These are phyloP conservation scores for Macrosiphum euphorbiae DNA, from an alignment of 2,888 invertebrate genomes.

Conservation along the genomic window DNA sequence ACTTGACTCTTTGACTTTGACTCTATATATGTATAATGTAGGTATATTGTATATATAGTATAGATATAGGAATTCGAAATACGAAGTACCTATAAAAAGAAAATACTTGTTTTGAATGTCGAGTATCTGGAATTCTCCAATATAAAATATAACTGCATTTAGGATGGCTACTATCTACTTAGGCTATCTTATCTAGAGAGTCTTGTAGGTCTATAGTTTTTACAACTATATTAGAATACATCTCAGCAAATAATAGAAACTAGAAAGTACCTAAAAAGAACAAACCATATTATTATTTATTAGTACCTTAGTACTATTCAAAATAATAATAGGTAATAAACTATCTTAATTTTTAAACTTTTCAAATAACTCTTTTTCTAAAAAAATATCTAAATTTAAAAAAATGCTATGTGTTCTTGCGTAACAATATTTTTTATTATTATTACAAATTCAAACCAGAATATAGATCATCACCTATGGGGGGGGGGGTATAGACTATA, in stretches of 20 bases:
- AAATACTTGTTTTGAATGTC: neutral
- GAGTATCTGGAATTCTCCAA: neutral
- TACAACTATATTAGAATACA: neutral
- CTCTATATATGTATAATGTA: neutral
- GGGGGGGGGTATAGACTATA: too few species aligned
- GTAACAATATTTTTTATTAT: neutral
- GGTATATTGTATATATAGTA: neutral
- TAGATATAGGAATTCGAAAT: neutral
- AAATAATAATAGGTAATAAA: neutral
- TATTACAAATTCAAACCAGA: neutral
- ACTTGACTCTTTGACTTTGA: constrained; percentile 11
- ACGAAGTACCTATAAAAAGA: neutral
- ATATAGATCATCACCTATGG: neutral
- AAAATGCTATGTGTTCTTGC: neutral
- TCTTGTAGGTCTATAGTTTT: neutral
- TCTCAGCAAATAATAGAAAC: neutral
- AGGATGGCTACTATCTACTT: neutral
- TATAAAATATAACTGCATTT: neutral
- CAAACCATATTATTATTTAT: neutral
- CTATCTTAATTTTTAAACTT: neutral
- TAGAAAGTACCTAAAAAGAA: neutral
- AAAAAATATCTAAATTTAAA: neutral
- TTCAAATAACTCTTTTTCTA: neutral
- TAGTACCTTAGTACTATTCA: neutral
- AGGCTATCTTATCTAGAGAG: neutral